A percentile compares a stretch with the other conserved stretches of the same genome.
These are phyloP conservation scores for Rhagophthalmus giganteus DNA, from an alignment of 2,888 invertebrate genomes.

Conservation along the genomic window DNA sequence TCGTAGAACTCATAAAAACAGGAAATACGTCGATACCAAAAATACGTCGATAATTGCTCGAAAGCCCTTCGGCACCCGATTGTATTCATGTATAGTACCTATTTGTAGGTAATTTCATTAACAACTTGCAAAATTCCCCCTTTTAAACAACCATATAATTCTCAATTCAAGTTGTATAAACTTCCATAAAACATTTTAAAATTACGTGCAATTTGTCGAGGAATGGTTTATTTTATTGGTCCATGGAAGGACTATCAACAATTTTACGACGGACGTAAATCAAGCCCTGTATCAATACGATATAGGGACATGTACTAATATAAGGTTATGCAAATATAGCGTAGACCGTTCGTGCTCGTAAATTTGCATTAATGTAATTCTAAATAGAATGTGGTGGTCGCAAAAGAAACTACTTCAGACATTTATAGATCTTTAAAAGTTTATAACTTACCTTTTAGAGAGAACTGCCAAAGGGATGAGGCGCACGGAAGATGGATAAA, in stretches of 20 bases:
- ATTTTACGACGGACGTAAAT: slow-evolving; percentile 41
- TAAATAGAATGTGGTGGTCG: slow-evolving; percentile 42
- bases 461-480: slow-evolving; percentile 22
- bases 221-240: slow-evolving; percentile 27
- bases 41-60: neutral
- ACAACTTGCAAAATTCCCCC: neutral
- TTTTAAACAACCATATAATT: neutral
- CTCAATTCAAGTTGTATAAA: neutral
- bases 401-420: slow-evolving; percentile 38
- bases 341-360: slow-evolving; percentile 42
- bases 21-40: too few relatives aligned
- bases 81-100: neutral
- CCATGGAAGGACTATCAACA: slow-evolving; percentile 24
- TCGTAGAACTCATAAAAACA: slow-evolving; percentile 2
- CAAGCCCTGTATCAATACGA: slow-evolving; percentile 42
- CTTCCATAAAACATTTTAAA: neutral
- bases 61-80: slow-evolving; percentile 1
- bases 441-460: slow-evolving; percentile 33
- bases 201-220: slow-evolving; percentile 7
- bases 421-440: slow-evolving; percentile 31
- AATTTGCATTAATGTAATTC: slow-evolving; percentile 48
- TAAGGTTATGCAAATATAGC: slow-evolving; percentile 45
- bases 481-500: slow-evolving; percentile 34
- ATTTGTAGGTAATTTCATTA: neutral
- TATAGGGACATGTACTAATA: slow-evolving; percentile 41